phyloP scores from a whole-genome alignment of 1,140 invertebrate species.

The Drepana arcuata region DNA sequence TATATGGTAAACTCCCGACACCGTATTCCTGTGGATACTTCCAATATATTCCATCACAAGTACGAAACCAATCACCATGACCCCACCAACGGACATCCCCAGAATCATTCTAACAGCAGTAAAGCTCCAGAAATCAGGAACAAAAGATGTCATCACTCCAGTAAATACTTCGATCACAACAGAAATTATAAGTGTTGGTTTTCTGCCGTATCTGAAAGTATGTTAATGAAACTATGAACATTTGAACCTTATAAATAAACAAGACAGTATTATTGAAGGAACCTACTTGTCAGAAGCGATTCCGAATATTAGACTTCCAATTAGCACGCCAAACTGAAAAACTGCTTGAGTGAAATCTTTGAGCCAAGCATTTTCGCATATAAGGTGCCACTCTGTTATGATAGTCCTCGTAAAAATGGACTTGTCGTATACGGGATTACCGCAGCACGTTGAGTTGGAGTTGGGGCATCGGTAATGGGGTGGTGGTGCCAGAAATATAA shows the following conservation, averaged over 20 bases:
- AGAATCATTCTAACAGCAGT: slow-evolving; percentile 74
- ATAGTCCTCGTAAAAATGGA: slow-evolving; percentile 79
- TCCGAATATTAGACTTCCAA: slow-evolving; percentile 57
- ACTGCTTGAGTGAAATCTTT: slow-evolving; percentile 77
- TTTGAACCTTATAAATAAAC: too few species aligned
- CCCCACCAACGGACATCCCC: slow-evolving; percentile 74
- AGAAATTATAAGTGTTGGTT: slow-evolving; percentile 72
- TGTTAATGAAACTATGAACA: too few species aligned
- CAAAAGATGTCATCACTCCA: slow-evolving; percentile 73
- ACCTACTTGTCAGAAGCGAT: slow-evolving; percentile 56
- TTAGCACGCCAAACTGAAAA: slow-evolving; percentile 57
- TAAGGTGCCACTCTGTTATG: slow-evolving; percentile 81
- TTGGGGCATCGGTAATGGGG: slow-evolving; percentile 53
- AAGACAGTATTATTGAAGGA: too few species aligned
- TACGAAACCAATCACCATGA: slow-evolving; percentile 75
- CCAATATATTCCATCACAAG: slow-evolving; percentile 69
- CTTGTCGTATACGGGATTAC: slow-evolving; percentile 73
- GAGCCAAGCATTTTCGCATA: slow-evolving; percentile 75
- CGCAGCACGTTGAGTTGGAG: slow-evolving; percentile 58
- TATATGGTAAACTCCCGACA: slow-evolving; percentile 74
- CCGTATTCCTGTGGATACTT: slow-evolving; percentile 69
- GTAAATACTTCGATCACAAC: slow-evolving; percentile 74
- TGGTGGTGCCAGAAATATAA: slow-evolving; percentile 76
- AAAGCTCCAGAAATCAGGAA: slow-evolving; percentile 77
- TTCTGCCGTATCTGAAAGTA: slow-evolving; percentile 75